Base-by-base conservation (phyloP, 2,113 vertebrate genomes). In the Rhinoptilus africanus region DNA sequence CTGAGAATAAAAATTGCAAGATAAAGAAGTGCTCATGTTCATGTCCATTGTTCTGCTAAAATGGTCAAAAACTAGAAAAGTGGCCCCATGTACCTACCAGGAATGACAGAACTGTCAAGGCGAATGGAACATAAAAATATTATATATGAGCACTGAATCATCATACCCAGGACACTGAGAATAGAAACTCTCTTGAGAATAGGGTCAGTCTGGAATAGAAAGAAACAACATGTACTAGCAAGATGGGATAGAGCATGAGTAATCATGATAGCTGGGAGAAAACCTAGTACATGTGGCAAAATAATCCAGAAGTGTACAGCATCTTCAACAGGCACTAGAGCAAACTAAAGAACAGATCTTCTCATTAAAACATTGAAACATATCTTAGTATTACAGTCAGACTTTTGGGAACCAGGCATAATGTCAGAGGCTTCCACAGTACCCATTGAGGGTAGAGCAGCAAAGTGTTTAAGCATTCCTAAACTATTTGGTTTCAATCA, bases 111-210 rank as follows among this genome's bases (percentile, higher is more conserved):
- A 79, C 41, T 66, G 34, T 88, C 81, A 76, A 82, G 37, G n/a
- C 66, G 85, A 91, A 87, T 14, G 53, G 48, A 94, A 92, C 24
- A 85, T 35, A 39, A 67, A 57, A 89, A 48, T 82, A 64, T 75
- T 91, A 67, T 43, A 51, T 45, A 64, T 16, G 15, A 91, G 73
- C 60, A 51, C 43, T 94, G 89, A 96, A 82, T 96, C 87, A 95
- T 82, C 77, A 72, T 57, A 87, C 41, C 47, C 92, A 71, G 75
- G 39, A 80, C 7, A 19, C 92, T 19, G 4, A 94, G 76, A 96
- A 97, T 92, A 96, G 96, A 83, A 95, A 88, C 64, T 74, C 80
- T 88, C 96, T 53, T 87, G 94, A 96, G 89, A 96, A 89, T 21
- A 59, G 77, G 93, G 93, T 96, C 89, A 93, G 62, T 69, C 89